A percentile compares a stretch with the other conserved stretches of the same genome.
phyloP scores from a whole-genome alignment of 92 coral and sea anemone species.

The Palythoa grandiflora region DNA sequence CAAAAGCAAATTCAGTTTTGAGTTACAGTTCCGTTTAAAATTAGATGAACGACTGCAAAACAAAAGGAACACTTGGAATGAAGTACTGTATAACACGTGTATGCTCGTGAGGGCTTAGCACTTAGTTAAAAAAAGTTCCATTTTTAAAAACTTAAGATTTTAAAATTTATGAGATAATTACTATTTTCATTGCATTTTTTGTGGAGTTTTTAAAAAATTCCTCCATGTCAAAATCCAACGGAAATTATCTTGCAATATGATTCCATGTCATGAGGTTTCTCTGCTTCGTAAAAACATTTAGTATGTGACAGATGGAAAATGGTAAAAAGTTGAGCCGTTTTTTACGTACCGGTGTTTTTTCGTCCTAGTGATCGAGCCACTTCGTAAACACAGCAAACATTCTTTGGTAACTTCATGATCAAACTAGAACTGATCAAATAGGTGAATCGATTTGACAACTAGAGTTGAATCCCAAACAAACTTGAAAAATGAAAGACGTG shows the following conservation, averaged over 20 bases:
- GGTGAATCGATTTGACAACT: conserved; percentile 8
- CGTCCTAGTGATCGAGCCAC: background rate
- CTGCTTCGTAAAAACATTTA: background rate
- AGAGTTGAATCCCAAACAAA: conserved; percentile 20
- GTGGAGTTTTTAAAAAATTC: background rate
- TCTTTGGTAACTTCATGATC: conserved; percentile 30
- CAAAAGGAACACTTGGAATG: background rate
- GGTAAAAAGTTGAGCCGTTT: background rate
- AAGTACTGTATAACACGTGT: background rate
- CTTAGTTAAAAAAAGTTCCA: too few relatives aligned
- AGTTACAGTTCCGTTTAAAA: background rate
- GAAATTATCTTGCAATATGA: background rate
- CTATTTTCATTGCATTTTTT: background rate
- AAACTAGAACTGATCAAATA: conserved; percentile 9
- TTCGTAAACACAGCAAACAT: conserved; percentile 30
- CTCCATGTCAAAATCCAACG: background rate
- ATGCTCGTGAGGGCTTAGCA: background rate
- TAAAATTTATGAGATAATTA: background rate
- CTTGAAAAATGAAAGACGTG: conserved; percentile 40
- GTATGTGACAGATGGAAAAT: background rate
- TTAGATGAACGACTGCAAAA: background rate
- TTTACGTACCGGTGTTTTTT: conserved; percentile 25
- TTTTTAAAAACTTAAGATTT: background rate
- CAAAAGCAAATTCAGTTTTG: background rate
- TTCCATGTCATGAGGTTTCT: background rate